Conservation (phyloP, 2,113 vertebrate species). For the Microcebus griseorufus region DNA sequence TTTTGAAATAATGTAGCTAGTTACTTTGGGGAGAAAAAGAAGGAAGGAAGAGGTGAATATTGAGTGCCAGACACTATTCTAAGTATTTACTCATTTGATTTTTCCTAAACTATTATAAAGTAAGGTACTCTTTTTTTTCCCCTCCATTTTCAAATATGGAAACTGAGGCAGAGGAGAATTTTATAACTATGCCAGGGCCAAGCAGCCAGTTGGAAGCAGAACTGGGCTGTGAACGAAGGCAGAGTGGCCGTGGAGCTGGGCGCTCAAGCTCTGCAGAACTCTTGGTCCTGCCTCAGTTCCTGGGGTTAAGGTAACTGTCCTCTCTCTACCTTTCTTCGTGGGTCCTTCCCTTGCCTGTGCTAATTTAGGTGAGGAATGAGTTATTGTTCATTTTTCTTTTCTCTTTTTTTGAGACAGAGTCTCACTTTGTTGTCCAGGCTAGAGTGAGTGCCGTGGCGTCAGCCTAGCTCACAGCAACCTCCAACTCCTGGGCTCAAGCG, state of each 20-base stretch:
- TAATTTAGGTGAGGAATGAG: background rate
- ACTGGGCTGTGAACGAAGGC: background rate
- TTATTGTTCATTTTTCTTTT: background rate
- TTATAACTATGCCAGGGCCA: background rate
- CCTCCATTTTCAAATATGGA: background rate
- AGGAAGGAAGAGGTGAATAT: background rate
- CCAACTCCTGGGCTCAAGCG: too few relatives aligned
- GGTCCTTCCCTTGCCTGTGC: background rate
- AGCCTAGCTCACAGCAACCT: too few relatives aligned
- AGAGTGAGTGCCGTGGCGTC: too few relatives aligned
- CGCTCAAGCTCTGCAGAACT: background rate
- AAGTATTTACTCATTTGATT: background rate
- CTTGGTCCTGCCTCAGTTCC: rapidly evolving
- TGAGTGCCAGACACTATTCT: background rate
- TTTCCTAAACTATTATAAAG: background rate
- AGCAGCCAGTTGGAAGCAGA: background rate
- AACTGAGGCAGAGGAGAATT: background rate
- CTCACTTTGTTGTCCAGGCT: too few relatives aligned
- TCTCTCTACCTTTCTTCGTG: rapidly evolving
- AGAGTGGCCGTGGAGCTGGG: rapidly evolving
- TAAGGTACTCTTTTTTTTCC: background rate
- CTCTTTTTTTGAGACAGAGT: too few relatives aligned
- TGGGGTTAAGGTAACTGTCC: too few relatives aligned
- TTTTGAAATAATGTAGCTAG: background rate
- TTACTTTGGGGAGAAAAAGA: background rate